Evolutionary conservation across 2,888 invertebrate genomes (phyloP).

Genomic region (Penaeus monodon): DNA sequence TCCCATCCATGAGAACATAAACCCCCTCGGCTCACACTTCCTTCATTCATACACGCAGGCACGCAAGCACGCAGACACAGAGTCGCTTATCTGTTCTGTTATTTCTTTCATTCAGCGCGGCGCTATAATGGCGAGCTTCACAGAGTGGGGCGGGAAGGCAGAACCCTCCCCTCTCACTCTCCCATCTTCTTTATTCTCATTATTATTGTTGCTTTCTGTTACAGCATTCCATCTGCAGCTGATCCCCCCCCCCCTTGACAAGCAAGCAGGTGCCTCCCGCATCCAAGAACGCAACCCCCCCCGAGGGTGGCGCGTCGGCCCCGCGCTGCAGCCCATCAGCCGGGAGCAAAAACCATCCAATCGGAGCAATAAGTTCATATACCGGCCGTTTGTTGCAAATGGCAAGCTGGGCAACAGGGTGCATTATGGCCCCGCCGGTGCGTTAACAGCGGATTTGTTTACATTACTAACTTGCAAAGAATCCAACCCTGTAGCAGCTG

Average conservation of each 20-base stretch:
- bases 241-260: not conserved
- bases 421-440: slow-evolving; percentile 16
- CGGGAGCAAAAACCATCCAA: no score
- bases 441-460: slow-evolving; percentile 21
- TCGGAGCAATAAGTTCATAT: no score
- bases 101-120: not conserved
- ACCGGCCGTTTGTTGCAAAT: no score
- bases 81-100: not conserved
- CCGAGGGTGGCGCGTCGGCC: not conserved
- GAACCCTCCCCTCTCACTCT: not conserved
- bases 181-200: not conserved
- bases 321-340: not conserved
- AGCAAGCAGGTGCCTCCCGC: not conserved
- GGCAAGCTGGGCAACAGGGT: not conserved
- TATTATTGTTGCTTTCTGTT: no score
- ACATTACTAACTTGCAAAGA: slow-evolving; percentile 25
- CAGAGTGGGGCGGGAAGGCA: no score
- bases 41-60: not conserved
- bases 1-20: not conserved
- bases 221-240: no score
- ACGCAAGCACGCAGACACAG: not conserved
- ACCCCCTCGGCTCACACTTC: no score
- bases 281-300: not conserved
- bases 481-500: slow-evolving; percentile 13
- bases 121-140: not conserved